phyloP scores from a whole-genome alignment of 2,113 vertebrate genomes.

The Dolichotis patagonum region DNA sequence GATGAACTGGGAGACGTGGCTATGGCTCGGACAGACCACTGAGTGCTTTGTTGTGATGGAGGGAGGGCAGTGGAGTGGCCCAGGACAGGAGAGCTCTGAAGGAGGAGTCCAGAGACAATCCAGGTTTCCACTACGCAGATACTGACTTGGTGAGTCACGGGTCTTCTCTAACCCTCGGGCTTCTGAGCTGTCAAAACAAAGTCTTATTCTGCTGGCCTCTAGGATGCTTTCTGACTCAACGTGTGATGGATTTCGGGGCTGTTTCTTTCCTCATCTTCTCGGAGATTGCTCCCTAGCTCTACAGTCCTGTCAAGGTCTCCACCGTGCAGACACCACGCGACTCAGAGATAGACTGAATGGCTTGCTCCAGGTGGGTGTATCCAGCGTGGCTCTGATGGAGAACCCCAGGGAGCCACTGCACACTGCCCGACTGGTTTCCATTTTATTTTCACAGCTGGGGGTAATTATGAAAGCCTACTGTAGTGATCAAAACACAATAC shows the following conservation, averaged over 20 bases:
- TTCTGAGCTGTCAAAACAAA: background rate
- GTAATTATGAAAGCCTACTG: slow-evolving; percentile 92
- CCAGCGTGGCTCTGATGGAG: slow-evolving; percentile 48
- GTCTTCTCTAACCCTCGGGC: background rate
- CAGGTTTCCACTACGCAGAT: background rate
- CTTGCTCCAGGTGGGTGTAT: slow-evolving; percentile 23
- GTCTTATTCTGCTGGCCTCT: background rate
- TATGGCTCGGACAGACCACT: background rate
- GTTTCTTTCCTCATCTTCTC: background rate
- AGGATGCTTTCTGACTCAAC: background rate
- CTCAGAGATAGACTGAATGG: background rate
- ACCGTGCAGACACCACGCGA: background rate
- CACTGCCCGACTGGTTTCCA: slow-evolving; percentile 82
- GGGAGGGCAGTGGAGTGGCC: accelerated
- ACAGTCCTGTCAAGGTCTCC: background rate
- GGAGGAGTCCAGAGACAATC: background rate
- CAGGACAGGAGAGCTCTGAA: background rate
- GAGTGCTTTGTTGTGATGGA: background rate
- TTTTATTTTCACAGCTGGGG: slow-evolving; percentile 85
- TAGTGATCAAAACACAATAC: slow-evolving; percentile 93
- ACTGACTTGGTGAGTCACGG: background rate
- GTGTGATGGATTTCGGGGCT: background rate
- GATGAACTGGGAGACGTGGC: background rate
- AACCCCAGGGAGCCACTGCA: slow-evolving; percentile 61
- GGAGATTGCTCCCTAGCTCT: background rate